Conservation (phyloP, 1,140 invertebrate species). For the Marisa cornuarietis region DNA sequence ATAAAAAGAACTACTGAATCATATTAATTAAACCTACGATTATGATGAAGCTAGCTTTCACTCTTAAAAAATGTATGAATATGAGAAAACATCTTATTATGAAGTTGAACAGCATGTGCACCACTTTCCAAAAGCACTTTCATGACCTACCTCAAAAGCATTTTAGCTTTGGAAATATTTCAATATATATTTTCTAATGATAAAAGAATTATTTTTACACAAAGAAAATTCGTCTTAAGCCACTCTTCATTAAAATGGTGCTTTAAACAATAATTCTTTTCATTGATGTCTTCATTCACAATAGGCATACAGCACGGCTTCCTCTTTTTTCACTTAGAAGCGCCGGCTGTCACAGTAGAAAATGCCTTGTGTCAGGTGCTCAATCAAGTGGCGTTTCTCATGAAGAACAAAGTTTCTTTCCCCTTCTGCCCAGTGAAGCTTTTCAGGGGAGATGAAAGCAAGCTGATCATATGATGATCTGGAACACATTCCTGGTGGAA, state of each 20-base stretch:
- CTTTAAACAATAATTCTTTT: too few species aligned
- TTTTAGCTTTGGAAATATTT: not conserved
- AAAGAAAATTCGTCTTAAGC: not conserved
- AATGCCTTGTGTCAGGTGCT: slow-evolving; percentile 47
- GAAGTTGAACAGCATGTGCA: not conserved
- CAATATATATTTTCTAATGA: not conserved
- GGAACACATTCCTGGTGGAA: slow-evolving; percentile 11
- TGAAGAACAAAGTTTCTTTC: slow-evolving; percentile 49
- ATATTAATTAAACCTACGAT: not conserved
- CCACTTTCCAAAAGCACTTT: not conserved
- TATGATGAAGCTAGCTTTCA: not conserved
- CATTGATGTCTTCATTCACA: too few species aligned
- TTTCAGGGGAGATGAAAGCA: slow-evolving; percentile 18
- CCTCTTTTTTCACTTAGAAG: slow-evolving; percentile 1
- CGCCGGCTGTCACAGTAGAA: slow-evolving; percentile 48
- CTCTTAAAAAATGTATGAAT: not conserved
- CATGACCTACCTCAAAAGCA: not conserved
- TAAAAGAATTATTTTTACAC: not conserved
- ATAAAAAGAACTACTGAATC: not conserved
- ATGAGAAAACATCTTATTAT: not conserved
- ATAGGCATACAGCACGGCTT: too few species aligned
- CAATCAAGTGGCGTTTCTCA: slow-evolving; percentile 57
- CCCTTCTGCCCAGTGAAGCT: slow-evolving; percentile 33
- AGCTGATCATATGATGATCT: slow-evolving; percentile 7
- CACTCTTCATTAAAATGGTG: too few species aligned